These are phyloP conservation scores for Sitodiplosis mosellana DNA, from an alignment of 1,140 invertebrate genomes.

Conservation along the genomic window DNA sequence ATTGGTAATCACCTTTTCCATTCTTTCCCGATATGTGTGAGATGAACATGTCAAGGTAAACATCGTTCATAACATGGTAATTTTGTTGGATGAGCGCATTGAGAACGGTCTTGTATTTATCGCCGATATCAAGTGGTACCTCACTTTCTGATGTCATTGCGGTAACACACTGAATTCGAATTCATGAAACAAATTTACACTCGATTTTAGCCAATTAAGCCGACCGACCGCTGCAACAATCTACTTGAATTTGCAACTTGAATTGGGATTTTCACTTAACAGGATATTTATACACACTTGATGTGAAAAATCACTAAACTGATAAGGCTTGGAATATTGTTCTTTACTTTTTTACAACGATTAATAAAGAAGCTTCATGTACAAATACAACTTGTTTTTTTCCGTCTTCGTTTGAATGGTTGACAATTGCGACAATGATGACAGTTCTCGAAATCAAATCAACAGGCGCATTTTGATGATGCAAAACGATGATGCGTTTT, in stretches of 20 bases:
- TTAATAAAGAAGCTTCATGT: slow-evolving; percentile 13
- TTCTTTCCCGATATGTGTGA: slow-evolving; percentile 26
- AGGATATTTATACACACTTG: background rate
- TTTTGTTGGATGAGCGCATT: slow-evolving; percentile 25
- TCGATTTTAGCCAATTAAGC: too few species aligned
- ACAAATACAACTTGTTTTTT: background rate
- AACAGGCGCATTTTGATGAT: too few species aligned
- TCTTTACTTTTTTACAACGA: slow-evolving; percentile 11
- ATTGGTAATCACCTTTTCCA: slow-evolving; percentile 14
- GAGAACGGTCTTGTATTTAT: slow-evolving; percentile 23
- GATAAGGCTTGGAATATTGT: background rate
- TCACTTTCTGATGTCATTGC: too few species aligned
- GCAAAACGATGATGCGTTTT: too few species aligned
- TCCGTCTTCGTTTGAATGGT: background rate
- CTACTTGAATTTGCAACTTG: too few species aligned
- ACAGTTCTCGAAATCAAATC: too few species aligned
- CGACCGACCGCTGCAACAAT: too few species aligned
- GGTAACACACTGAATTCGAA: too few species aligned
- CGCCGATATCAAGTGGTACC: slow-evolving; percentile 5
- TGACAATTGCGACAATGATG: background rate
- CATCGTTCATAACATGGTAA: slow-evolving; percentile 27
- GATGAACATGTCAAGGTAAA: slow-evolving; percentile 29
- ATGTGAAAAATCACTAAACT: background rate
- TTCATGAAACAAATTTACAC: too few species aligned
- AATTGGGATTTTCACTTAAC: too few species aligned